Conservation (phyloP, 2,797 vertebrate genomes). For the Tragopan temminckii region DNA sequence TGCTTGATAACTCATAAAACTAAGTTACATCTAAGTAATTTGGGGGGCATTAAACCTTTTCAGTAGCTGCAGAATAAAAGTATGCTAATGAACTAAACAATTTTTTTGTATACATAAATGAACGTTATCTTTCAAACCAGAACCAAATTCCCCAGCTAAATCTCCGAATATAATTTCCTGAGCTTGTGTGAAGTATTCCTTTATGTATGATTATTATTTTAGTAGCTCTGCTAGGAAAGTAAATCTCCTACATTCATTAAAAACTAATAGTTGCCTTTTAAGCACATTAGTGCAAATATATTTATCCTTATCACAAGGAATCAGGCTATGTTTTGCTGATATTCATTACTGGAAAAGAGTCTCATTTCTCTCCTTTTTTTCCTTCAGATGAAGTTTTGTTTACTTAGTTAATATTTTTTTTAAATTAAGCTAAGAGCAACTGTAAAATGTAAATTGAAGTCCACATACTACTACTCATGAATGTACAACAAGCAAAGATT, state of each 20-base stretch:
- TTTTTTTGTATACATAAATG: slow-evolving; percentile 69
- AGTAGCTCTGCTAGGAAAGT: slow-evolving; percentile 59
- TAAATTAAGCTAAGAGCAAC: slow-evolving; percentile 10
- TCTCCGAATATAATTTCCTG: slow-evolving; percentile 74
- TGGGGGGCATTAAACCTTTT: slow-evolving; percentile 72
- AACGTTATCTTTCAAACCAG: slow-evolving; percentile 81
- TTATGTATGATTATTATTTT: slow-evolving; percentile 73
- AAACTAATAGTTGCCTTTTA: slow-evolving; percentile 67
- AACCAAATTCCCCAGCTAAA: slow-evolving; percentile 77
- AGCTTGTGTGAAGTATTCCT: slow-evolving; percentile 58
- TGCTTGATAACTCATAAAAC: slow-evolving; percentile 74
- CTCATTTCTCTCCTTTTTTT: background rate
- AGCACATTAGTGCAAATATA: slow-evolving; percentile 49
- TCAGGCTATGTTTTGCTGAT: slow-evolving; percentile 30
- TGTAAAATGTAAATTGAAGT: slow-evolving; percentile 14
- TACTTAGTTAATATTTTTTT: slow-evolving; percentile 11
- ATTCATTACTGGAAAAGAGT: slow-evolving; percentile 43
- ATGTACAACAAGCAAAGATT: background rate
- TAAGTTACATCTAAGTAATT: slow-evolving; percentile 67
- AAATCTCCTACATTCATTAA: slow-evolving; percentile 56
- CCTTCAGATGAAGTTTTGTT: slow-evolving; percentile 29
- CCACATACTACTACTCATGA: background rate
- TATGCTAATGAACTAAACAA: slow-evolving; percentile 78
- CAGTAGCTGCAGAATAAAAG: slow-evolving; percentile 69
- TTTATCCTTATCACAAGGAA: slow-evolving; percentile 51